Evolutionary conservation across 2,888 invertebrate genomes (phyloP).

Genomic region (Sycophila texana): DNA sequence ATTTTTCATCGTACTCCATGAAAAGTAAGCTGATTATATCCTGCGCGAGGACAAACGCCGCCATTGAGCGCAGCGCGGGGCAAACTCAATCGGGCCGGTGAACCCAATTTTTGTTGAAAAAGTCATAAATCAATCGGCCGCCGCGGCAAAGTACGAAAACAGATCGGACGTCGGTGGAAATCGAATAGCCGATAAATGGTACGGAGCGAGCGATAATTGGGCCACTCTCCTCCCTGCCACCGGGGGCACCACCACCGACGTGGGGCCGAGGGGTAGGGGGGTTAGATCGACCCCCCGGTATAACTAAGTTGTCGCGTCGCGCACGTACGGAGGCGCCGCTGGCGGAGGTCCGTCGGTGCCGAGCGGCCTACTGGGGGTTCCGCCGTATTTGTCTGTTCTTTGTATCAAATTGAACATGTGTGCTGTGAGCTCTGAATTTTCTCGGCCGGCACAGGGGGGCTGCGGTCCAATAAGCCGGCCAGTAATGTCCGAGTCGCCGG

Average conservation of each 20-base stretch:
- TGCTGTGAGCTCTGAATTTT: slow-evolving; percentile 44
- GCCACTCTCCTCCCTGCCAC: slow-evolving; percentile 9
- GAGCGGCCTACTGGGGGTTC: neutral
- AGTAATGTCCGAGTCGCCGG: slow-evolving; percentile 54
- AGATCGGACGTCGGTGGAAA: too few relatives aligned
- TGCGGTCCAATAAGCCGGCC: slow-evolving; percentile 47
- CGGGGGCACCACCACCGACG: neutral
- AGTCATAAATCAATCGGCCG: too few relatives aligned
- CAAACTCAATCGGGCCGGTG: too few relatives aligned
- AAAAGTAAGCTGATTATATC: too few relatives aligned
- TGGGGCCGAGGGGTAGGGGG: too few relatives aligned
- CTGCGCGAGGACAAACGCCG: too few relatives aligned
- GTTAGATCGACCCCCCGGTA: neutral
- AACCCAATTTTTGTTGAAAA: too few relatives aligned
- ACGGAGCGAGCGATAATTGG: slow-evolving; percentile 16
- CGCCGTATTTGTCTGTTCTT: slow-evolving; percentile 50
- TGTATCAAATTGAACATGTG: slow-evolving; percentile 56
- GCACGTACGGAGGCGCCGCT: neutral
- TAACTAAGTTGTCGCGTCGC: slow-evolving; percentile 25
- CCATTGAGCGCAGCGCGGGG: too few relatives aligned
- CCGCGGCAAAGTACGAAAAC: too few relatives aligned
- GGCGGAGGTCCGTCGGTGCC: neutral
- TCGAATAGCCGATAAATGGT: slow-evolving; percentile 12
- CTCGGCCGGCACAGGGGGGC: slow-evolving; percentile 40
- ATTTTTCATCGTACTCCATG: too few relatives aligned